Base-by-base conservation (phyloP, 2,888 invertebrate genomes). In the Itoplectis maculator region DNA sequence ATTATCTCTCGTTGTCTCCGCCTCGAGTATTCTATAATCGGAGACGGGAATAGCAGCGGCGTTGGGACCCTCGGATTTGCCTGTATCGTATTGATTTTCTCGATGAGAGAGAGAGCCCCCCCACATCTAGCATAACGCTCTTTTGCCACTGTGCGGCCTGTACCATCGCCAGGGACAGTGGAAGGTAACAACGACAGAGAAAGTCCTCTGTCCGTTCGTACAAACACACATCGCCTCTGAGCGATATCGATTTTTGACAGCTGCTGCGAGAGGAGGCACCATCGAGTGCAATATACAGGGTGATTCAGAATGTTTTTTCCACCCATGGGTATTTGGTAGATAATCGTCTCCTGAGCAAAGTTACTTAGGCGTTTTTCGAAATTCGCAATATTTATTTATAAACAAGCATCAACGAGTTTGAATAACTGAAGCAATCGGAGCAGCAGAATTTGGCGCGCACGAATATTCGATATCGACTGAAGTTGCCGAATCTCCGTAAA, bases 201-300 rank as follows among this genome's bases (percentile, higher is more conserved):
- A 49, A 47, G n/a, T n/a, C n/a, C 65, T 69, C 59, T 65, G 51
- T 65, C 61, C 59, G 29, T 65, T 54, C 59, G 29, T 77, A 18
- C 49, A 54, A 47, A 61, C 40, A 51, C 40, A 49, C 75, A 84
- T 68, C 75, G 72, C 45, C n/a, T 29, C 29, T 70, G 63, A 87
- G 87, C 85, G 88, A 88, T 90, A 92, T 92, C 92, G 92, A 92
- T 92, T 92, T 92, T 91, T 90, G 91, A 92, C 92, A 92, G 92
- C 92, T 92, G 92, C 91, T 90, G 77, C 85, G 45, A 77, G n/a
- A n/a, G n/a, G n/a, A n/a, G n/a, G 63, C 51, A 74, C 70, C 63
- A 63, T 66, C 66, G 61, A 35, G 61, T 73, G 54, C 70, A n/a
- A n/a, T n/a, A n/a, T n/a, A n/a, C n/a, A n/a, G n/a, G n/a, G n/a